Conservation (phyloP, 2,888 invertebrate species). For the Anagyrus pseudococci region DNA sequence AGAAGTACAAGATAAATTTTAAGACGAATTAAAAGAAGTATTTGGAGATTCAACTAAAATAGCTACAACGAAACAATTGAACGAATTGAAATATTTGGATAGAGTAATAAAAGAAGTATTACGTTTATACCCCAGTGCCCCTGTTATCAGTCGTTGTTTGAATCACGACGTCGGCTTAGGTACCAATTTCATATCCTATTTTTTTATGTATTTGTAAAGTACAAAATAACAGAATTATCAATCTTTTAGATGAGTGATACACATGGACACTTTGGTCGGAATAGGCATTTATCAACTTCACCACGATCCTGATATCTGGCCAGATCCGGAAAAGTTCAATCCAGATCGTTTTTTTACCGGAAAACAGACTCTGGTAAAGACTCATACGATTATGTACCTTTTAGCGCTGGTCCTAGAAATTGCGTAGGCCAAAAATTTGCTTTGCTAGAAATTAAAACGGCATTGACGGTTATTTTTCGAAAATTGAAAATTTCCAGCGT, state of each 20-base stretch:
- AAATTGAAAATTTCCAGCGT: too few relatives aligned
- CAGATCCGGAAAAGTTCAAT: slow-evolving; percentile 63
- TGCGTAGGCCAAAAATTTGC: too few relatives aligned
- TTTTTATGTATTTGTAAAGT: neutral
- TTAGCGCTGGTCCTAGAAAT: too few relatives aligned
- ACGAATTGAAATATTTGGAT: slow-evolving; percentile 65
- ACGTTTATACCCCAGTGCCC: slow-evolving; percentile 66
- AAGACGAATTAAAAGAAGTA: slow-evolving; percentile 58
- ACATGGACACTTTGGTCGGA: slow-evolving; percentile 58
- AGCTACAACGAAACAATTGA: slow-evolving; percentile 55
- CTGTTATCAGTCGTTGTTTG: slow-evolving; percentile 62
- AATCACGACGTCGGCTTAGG: slow-evolving; percentile 62
- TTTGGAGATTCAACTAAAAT: slow-evolving; percentile 51
- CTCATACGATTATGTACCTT: too few relatives aligned
- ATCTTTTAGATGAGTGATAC: slow-evolving; percentile 52
- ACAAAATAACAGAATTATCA: slow-evolving; percentile 7
- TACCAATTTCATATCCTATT: slow-evolving; percentile 19
- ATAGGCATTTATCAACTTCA: slow-evolving; percentile 62
- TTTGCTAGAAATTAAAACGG: too few relatives aligned
- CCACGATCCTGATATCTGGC: slow-evolving; percentile 62
- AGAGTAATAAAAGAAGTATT: slow-evolving; percentile 67
- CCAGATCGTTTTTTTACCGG: slow-evolving; percentile 61
- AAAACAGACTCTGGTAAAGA: slow-evolving; percentile 50
- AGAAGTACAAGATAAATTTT: slow-evolving; percentile 62
- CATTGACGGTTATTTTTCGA: too few relatives aligned